Percentiles rank a stretch among this genome's conserved stretches.
Evolutionary conservation across 1,140 invertebrate genomes (phyloP).

Genomic region (Oreohelix idahoensis): DNA sequence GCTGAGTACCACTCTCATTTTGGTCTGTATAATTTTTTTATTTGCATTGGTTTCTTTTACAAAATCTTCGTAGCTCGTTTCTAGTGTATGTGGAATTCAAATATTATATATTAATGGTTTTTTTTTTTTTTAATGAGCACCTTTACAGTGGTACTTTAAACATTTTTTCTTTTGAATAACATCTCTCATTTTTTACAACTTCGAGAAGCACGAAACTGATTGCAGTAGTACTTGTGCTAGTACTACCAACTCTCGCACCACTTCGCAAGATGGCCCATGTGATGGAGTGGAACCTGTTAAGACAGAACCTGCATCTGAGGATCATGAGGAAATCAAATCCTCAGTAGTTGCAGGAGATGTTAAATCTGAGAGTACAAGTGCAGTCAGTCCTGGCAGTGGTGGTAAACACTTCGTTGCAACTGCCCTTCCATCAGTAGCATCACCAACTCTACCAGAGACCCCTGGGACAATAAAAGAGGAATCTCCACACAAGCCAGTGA

Average conservation of each 20-base stretch:
- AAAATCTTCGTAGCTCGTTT: too few relatives aligned
- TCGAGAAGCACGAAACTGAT: background rate
- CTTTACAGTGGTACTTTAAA: too few relatives aligned
- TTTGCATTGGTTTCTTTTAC: too few relatives aligned
- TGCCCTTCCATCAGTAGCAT: background rate
- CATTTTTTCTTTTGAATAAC: too few relatives aligned
- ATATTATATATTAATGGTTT: too few relatives aligned
- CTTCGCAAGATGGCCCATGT: constrained; percentile 11
- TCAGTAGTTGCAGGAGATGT: background rate
- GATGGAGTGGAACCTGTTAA: background rate
- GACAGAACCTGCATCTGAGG: background rate
- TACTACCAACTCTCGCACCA: background rate
- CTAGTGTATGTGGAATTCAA: too few relatives aligned
- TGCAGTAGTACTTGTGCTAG: background rate
- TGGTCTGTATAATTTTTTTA: too few relatives aligned
- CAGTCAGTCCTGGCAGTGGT: background rate
- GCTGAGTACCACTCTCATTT: too few relatives aligned
- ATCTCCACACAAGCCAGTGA: constrained; percentile 12
- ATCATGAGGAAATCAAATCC: background rate
- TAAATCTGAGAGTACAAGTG: background rate
- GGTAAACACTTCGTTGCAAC: background rate
- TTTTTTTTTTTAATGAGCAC: too few relatives aligned
- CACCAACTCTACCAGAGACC: background rate
- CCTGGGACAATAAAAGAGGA: background rate
- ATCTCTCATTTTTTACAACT: background rate